Conservation (phyloP, 2,888 invertebrate genomes). For the Calliphora vomitoria region DNA sequence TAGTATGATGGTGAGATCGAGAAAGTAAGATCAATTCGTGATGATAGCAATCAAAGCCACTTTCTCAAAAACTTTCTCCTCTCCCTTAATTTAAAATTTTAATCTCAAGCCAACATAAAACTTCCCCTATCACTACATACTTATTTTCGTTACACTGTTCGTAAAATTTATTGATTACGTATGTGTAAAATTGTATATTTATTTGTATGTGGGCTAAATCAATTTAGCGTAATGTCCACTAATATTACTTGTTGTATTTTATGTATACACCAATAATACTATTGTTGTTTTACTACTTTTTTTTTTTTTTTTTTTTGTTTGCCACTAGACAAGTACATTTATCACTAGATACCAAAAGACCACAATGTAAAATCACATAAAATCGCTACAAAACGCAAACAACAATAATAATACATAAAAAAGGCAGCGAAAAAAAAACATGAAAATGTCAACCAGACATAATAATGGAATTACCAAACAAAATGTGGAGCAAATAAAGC, state of each 20-base stretch:
- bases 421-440: conserved; percentile 14
- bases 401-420: conserved; percentile 5
- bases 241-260: conserved; percentile 58
- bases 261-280: neutral
- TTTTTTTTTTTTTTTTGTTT: conserved; percentile 33
- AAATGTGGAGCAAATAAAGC: conserved; percentile 46
- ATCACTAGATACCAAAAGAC: conserved; percentile 66
- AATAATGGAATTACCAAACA: conserved; percentile 66
- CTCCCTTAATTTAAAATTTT: too few relatives aligned
- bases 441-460: conserved; percentile 52
- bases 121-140: too few relatives aligned
- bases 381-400: conserved; percentile 50
- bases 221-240: conserved; percentile 57
- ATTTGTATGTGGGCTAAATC: conserved; percentile 34
- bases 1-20: too few relatives aligned
- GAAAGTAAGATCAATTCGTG: too few relatives aligned
- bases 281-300: neutral
- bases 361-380: conserved; percentile 69
- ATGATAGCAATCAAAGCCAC: too few relatives aligned
- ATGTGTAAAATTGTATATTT: conserved; percentile 10
- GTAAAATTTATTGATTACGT: neutral
- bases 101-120: too few relatives aligned
- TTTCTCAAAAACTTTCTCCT: too few relatives aligned
- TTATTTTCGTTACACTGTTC: too few relatives aligned
- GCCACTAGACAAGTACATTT: conserved; percentile 69